phyloP scores from a whole-genome alignment of 1,140 invertebrate species.

The Venustaconcha ellipsiformis region DNA sequence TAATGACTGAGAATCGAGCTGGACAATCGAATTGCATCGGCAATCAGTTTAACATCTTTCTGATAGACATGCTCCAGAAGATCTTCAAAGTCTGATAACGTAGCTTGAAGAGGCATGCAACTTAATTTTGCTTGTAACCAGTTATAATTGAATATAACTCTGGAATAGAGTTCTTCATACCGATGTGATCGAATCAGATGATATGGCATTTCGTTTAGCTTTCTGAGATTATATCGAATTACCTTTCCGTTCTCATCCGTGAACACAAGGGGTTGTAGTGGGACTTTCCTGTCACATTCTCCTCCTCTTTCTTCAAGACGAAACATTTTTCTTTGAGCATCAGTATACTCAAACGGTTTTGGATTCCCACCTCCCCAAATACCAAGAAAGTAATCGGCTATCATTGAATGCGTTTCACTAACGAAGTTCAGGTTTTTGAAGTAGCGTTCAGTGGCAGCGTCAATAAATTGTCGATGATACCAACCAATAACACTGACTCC shows the following conservation, averaged over 20 bases:
- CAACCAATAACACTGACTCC: slow-evolving; percentile 97
- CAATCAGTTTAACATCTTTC: slow-evolving; percentile 92
- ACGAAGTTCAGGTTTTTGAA: slow-evolving; percentile 98
- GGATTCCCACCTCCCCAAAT: slow-evolving; percentile 83
- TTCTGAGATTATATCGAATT: slow-evolving; percentile 72
- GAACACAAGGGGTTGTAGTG: slow-evolving; percentile 94
- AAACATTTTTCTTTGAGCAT: slow-evolving; percentile 90
- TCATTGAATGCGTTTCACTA: slow-evolving; percentile 96
- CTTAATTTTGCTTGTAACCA: slow-evolving; percentile 97
- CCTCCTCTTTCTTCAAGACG: slow-evolving; percentile 85
- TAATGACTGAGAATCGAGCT: slow-evolving; percentile 80
- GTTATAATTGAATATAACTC: slow-evolving; percentile 97
- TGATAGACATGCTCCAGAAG: slow-evolving; percentile 81
- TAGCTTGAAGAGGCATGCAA: slow-evolving; percentile 91
- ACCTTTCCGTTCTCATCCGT: slow-evolving; percentile 84
- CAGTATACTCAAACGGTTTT: slow-evolving; percentile 97
- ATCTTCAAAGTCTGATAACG: slow-evolving; percentile 97
- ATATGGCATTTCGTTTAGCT: slow-evolving; percentile 86
- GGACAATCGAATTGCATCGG: slow-evolving; percentile 90
- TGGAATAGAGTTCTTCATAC: slow-evolving; percentile 92
- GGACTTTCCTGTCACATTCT: slow-evolving; percentile 94
- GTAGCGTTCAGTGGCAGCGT: slow-evolving; percentile 85
- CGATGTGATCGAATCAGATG: slow-evolving; percentile 91
- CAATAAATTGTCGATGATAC: slow-evolving; percentile 81
- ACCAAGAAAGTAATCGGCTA: slow-evolving; percentile 97